These are phyloP conservation scores for Stichodactyla mertensii DNA, from an alignment of 64 coral and sea anemone genomes.

Conservation along the genomic window DNA sequence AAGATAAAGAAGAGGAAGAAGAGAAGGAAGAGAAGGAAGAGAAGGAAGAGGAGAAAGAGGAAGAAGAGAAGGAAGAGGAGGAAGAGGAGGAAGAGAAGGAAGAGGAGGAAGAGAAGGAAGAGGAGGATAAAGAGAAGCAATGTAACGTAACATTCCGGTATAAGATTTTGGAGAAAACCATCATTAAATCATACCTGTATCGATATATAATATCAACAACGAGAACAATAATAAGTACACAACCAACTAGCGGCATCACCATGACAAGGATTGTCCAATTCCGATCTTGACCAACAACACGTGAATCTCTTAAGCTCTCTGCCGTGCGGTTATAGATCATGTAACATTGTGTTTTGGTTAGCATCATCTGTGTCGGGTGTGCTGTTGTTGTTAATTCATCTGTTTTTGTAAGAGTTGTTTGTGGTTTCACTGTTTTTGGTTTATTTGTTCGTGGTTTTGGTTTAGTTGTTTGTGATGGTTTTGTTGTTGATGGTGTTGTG, in stretches of 20 bases:
- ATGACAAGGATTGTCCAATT: not conserved
- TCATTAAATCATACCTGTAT: too few relatives aligned
- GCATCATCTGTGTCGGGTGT: not conserved
- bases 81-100: not conserved
- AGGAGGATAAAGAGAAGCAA: too few relatives aligned
- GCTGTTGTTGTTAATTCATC: not conserved
- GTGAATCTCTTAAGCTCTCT: not conserved
- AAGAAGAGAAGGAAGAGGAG: not conserved
- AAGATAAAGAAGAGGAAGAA: too few relatives aligned
- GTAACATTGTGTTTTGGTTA: not conserved
- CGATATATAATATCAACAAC: too few relatives aligned
- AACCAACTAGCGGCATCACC: conserved; percentile 2
- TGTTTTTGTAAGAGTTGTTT: not conserved
- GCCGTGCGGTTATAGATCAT: not conserved
- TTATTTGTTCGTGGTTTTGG: too few relatives aligned
- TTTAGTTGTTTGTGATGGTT: too few relatives aligned
- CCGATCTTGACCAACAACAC: not conserved
- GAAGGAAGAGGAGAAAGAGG: too few relatives aligned
- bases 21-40: too few relatives aligned
- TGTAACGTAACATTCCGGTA: too few relatives aligned
- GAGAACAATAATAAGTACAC: not conserved
- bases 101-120: not conserved
- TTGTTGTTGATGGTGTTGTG: too few relatives aligned
- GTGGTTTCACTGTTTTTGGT: too few relatives aligned
- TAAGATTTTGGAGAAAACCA: too few relatives aligned